Evolutionary conservation across 2,888 invertebrate genomes (phyloP).

Genomic region (Patella caerulea): DNA sequence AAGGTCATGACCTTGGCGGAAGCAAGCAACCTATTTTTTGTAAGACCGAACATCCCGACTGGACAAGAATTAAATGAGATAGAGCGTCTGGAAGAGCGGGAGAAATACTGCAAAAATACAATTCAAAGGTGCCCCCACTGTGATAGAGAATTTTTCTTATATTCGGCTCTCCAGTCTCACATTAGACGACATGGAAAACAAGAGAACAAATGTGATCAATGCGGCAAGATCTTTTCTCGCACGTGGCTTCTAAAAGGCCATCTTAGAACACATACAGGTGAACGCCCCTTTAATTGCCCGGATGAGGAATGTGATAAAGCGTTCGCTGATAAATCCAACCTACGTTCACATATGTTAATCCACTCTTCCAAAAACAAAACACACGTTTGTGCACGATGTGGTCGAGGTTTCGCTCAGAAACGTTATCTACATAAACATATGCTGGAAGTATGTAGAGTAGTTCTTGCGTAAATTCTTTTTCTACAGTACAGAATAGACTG

Average conservation of each 20-base stretch:
- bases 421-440: slow-evolving; percentile 69
- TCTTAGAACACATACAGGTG: slow-evolving; percentile 69
- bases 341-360: slow-evolving; percentile 67
- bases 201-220: slow-evolving; percentile 62
- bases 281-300: slow-evolving; percentile 64
- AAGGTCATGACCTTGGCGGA: neutral
- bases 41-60: neutral
- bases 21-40: neutral
- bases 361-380: slow-evolving; percentile 64
- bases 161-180: slow-evolving; percentile 54
- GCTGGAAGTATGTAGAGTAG: slow-evolving; percentile 64
- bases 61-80: neutral
- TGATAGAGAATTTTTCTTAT: slow-evolving; percentile 48
- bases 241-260: slow-evolving; percentile 70
- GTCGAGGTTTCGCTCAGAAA: slow-evolving; percentile 68
- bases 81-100: slow-evolving; percentile 3
- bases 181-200: slow-evolving; percentile 50
- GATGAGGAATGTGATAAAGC: slow-evolving; percentile 63
- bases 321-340: slow-evolving; percentile 69
- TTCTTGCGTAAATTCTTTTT: neutral
- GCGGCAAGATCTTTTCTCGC: slow-evolving; percentile 66
- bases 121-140: slow-evolving; percentile 51
- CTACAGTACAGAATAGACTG: too few relatives aligned
- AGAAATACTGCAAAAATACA: slow-evolving; percentile 27
- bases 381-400: slow-evolving; percentile 63